Base-by-base conservation (phyloP, 1,140 invertebrate genomes). In the Halyomorpha halys region DNA sequence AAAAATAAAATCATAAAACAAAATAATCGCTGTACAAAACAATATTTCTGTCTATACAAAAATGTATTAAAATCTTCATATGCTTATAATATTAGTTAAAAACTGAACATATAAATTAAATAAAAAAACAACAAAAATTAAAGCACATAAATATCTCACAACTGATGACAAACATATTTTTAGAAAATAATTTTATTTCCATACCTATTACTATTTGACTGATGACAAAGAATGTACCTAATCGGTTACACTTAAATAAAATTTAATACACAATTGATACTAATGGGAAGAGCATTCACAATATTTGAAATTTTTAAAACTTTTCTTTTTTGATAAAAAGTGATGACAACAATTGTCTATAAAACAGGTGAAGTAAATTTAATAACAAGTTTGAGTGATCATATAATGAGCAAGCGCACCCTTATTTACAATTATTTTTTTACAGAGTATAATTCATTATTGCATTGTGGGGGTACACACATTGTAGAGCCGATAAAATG, bases 11-110 rank as follows among this genome's bases (percentile, higher is more conserved):
- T 51, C 61, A 54, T 62, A 61, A 65, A 69, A 70, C 47, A 64
- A 71, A 63, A 66, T 59, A 67, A 68, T 69, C 44, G 60, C 71
- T 71, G 70, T 71, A 71, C 71, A 71, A 70, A 71, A 71, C 71
- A 69, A 71, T 61, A 63, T 66, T 47, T 66, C 65, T 68, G 62
- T 68, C 67, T 64, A 70, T 61, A 66, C 54, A 62, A 56, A 30
- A 56, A 56, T 65, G 30, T 62, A 60, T 44, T 68, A 45, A 66
- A 66, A 49, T 63, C 44, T 69, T 67, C 68, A 68, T 60, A 65
- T 62, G 65, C 59, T 44, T 56, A 60, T 64, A 64, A 45, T 51
- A 45, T 45, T 67, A 68, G 67, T 56, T 49, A 68, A 67, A 66
- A 66, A 66, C 64, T 68, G 34, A 59, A 67, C 67, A 65, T 71